Conservation (phyloP, 2,888 invertebrate species). For the Cantharis rustica region DNA sequence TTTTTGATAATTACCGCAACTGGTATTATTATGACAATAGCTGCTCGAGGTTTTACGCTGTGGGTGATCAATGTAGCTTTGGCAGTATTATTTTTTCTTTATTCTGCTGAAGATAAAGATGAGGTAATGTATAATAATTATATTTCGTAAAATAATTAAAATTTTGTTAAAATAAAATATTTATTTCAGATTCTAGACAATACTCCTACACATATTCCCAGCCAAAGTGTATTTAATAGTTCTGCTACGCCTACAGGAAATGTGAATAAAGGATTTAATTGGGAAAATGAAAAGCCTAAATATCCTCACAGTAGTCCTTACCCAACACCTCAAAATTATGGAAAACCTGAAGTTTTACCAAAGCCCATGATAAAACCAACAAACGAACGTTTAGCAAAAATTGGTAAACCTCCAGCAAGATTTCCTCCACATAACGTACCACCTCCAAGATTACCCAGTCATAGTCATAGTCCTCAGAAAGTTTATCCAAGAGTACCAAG, state of each 20-base stretch:
- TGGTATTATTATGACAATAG: neutral
- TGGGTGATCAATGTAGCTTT: neutral
- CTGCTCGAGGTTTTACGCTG: neutral
- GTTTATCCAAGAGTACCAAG: slow-evolving; percentile 11
- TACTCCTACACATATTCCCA: neutral
- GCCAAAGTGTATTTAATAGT: neutral
- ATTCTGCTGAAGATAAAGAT: neutral
- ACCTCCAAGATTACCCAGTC: neutral
- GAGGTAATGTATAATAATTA: neutral
- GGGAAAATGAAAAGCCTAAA: neutral
- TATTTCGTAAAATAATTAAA: too few species aligned
- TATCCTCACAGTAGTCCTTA: neutral
- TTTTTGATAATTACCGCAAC: too few species aligned
- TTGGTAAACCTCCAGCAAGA: neutral
- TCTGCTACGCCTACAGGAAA: neutral
- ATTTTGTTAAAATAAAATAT: neutral
- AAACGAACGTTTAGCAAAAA: slow-evolving; percentile 3
- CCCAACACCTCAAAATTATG: neutral
- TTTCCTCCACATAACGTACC: neutral
- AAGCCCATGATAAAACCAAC: neutral
- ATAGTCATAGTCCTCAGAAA: neutral
- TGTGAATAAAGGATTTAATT: neutral
- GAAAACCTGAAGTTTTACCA: neutral
- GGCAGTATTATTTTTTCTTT: neutral
- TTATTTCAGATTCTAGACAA: neutral